Evolutionary conservation across 2,797 vertebrate genomes (phyloP).

Genomic region (Acanthurus lineatus): DNA sequence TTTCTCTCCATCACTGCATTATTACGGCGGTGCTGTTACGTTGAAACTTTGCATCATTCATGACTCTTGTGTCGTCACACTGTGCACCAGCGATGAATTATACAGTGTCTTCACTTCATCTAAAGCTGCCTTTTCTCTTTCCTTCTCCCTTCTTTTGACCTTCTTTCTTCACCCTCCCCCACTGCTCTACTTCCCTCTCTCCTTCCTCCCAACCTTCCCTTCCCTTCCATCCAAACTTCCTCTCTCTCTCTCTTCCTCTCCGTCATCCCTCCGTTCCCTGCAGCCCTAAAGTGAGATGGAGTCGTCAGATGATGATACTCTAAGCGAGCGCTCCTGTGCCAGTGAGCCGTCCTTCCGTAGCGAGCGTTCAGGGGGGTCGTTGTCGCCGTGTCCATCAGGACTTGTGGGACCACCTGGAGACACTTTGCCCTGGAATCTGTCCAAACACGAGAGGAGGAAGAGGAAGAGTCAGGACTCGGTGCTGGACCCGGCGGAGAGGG

Average conservation of each 20-base stretch:
- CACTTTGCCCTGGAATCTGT: conserved; percentile 97
- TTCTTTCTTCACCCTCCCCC: conserved; percentile 50
- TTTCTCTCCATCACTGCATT: conserved; percentile 16
- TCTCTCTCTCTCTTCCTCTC: conserved; percentile 11
- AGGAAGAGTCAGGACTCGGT: conserved; percentile 96
- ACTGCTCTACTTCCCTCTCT: neutral
- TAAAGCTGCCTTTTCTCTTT: conserved; percentile 30
- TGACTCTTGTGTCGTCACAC: conserved; percentile 37
- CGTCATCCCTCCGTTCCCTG: conserved; percentile 9
- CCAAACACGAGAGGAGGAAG: conserved; percentile 96
- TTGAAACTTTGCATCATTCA: conserved; percentile 38
- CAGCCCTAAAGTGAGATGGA: conserved; percentile 88
- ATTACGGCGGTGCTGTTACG: conserved; percentile 4
- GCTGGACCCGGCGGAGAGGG: conserved; percentile 96
- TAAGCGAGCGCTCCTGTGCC: conserved; percentile 94
- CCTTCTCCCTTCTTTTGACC: conserved; percentile 52
- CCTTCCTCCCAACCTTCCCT: too few species aligned
- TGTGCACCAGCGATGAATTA: conserved; percentile 66
- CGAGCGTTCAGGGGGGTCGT: conserved; percentile 90
- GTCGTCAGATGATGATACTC: conserved; percentile 96
- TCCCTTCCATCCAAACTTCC: too few species aligned
- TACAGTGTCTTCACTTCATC: conserved; percentile 41
- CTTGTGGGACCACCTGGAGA: conserved; percentile 91
- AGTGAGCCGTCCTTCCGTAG: conserved; percentile 95
- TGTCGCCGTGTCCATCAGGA: conserved; percentile 92